phyloP scores from a whole-genome alignment of 2,888 invertebrate genomes.

The Leucozona laternaria region DNA sequence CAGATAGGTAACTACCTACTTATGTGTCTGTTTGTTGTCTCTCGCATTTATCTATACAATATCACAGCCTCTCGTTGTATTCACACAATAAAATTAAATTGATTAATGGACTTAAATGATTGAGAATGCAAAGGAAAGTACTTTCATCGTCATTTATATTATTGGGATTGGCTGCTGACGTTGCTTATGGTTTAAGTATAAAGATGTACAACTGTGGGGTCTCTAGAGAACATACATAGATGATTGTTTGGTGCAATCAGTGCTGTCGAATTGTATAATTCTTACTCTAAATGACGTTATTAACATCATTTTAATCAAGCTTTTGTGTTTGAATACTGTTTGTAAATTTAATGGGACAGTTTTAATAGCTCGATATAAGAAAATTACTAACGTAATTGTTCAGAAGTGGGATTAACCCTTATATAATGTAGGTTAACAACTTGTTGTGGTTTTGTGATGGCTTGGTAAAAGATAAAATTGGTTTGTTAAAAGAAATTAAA shows the following conservation, averaged over 20 bases:
- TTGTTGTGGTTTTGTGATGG: too few relatives aligned
- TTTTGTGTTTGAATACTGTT: neutral
- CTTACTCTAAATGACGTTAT: neutral
- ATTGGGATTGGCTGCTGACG: conserved; percentile 25
- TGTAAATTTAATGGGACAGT: neutral
- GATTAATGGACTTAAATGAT: conserved; percentile 84
- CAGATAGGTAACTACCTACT: conserved; percentile 2
- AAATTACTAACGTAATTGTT: too few relatives aligned
- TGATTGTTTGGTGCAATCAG: neutral
- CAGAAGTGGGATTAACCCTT: too few relatives aligned
- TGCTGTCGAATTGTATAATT: neutral
- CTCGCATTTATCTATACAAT: conserved; percentile 36
- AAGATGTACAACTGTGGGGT: conserved; percentile 28
- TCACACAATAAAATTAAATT: conserved; percentile 79
- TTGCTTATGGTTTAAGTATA: conserved; percentile 33
- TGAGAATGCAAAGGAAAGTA: conserved; percentile 78
- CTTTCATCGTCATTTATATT: conserved; percentile 61
- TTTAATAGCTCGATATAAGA: too few relatives aligned
- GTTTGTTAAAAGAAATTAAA: too few relatives aligned
- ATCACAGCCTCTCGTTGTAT: conserved; percentile 30
- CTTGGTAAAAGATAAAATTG: too few relatives aligned
- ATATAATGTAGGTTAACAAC: too few relatives aligned
- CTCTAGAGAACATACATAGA: neutral
- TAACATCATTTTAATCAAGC: neutral
- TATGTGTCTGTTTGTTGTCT: conserved; percentile 43